These are phyloP conservation scores for Mustelus asterias DNA, from an alignment of 2,113 vertebrate species.

Conservation along the genomic window DNA sequence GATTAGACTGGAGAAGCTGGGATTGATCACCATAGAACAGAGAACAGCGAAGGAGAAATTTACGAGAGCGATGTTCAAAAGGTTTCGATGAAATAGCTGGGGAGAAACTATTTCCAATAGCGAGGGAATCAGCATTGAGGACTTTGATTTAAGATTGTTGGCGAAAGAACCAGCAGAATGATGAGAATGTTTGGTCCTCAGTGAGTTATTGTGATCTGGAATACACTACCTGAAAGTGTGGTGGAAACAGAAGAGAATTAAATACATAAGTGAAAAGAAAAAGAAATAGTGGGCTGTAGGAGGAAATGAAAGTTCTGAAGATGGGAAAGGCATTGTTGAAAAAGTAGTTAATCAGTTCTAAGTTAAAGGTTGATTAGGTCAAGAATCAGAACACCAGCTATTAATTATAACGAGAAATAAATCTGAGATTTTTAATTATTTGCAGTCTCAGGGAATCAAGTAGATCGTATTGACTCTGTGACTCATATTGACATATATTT, in stretches of 20 bases:
- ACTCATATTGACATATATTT: neutral
- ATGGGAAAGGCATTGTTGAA: neutral
- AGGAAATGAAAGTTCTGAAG: neutral
- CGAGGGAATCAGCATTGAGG: neutral
- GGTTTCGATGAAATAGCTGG: neutral
- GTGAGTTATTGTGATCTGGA: neutral
- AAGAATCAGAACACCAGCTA: neutral
- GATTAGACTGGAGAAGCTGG: neutral
- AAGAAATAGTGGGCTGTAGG: neutral
- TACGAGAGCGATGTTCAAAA: neutral
- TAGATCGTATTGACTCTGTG: neutral
- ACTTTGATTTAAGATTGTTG: neutral
- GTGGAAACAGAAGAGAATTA: neutral
- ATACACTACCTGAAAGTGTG: neutral
- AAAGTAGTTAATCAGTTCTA: neutral
- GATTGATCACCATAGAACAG: neutral
- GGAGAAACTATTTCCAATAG: neutral
- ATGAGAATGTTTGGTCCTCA: neutral
- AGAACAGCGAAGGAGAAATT: neutral
- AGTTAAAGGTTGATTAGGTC: neutral
- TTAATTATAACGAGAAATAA: neutral
- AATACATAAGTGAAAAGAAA: neutral
- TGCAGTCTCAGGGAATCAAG: neutral
- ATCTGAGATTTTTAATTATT: neutral
- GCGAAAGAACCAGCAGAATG: no score